Evolutionary conservation across 1,140 invertebrate genomes (phyloP), one percentile per base, ranked within the genome.

Genomic region (Asbolus verrucosus): DNA sequence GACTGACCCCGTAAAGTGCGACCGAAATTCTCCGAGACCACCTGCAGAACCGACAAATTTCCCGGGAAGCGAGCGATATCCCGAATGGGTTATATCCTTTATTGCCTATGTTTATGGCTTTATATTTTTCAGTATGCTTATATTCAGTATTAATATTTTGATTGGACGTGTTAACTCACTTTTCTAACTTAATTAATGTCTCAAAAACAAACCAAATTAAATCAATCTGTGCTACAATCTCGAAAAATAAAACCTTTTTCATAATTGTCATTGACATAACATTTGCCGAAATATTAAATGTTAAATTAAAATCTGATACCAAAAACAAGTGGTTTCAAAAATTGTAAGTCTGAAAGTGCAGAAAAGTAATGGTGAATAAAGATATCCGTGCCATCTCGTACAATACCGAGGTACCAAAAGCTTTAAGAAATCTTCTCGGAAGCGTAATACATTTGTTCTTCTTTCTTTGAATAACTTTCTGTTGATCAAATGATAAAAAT

Each of bases 61-160:
- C 61, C 61, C 61, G 61, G 33, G 61, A 63, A 63, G 39, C 33
- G 61, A 21, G 33, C 61, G n/a, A 63, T 63, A 38, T 39, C 33
- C 61, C 61, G 39, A 41, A 39, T 63, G 61, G 61, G 61, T 63
- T 62, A 63, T 63, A 63, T 63, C 39, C 61, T 63, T 63, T 63
- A 54, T 54, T 30, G 46, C 46, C 46, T 54, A 63, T 63, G 61
- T 63, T 63, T 39, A 63, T 63, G 31, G 39, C 61, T 63, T 41
- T 63, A 63, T 63, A 63, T 63, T 63, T 63, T 63, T 63, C 61
- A 63, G 33, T 63, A 19, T 31, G 21, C 61, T 19, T 39, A 63
- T 63, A 63, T 39, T 63, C 61, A 39, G 39, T 63, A 63, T 38
- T 63, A 39, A 63, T 31, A 63, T 63, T 63, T 33, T 31, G 61